A percentile compares a stretch with the other conserved stretches of the same genome.
phyloP scores from a whole-genome alignment of 2,888 invertebrate genomes.

The Caenorhabditis sinica region DNA sequence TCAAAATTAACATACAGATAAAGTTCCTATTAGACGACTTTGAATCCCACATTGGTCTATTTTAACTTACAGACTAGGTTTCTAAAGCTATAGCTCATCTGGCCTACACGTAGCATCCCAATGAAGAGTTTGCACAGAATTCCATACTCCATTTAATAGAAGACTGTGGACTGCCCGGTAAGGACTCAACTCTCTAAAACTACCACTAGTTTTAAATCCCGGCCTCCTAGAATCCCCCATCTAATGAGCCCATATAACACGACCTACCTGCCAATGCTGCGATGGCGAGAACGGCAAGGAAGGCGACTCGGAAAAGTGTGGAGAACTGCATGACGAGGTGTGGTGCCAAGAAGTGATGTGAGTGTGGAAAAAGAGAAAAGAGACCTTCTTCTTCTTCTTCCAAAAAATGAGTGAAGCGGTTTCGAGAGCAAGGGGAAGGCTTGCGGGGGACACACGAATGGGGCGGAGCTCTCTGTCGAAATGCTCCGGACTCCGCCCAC shows the following conservation, averaged over 20 bases:
- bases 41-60: too few species aligned
- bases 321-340: conserved; percentile 45
- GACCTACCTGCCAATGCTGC: conserved; percentile 40
- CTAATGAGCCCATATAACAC: neutral
- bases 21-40: too few species aligned
- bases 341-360: conserved; percentile 22
- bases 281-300: conserved; percentile 43
- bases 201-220: neutral
- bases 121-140: too few species aligned
- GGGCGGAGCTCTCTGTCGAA: neutral
- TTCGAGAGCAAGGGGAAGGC: neutral
- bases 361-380: conserved; percentile 19
- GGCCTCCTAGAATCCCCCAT: neutral
- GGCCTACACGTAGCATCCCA: too few species aligned
- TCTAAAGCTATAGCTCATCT: too few species aligned
- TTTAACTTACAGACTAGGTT: too few species aligned
- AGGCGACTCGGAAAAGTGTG: conserved; percentile 42
- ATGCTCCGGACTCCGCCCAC: conserved; percentile 28
- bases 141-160: too few species aligned
- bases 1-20: too few species aligned
- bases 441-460: neutral
- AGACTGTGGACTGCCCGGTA: too few species aligned
- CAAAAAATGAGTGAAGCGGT: conserved; percentile 49
- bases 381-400: conserved; percentile 44
- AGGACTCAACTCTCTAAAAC: neutral